Base-by-base conservation (phyloP, 1,140 invertebrate species). In the Pseudomyrmex pallidus region DNA sequence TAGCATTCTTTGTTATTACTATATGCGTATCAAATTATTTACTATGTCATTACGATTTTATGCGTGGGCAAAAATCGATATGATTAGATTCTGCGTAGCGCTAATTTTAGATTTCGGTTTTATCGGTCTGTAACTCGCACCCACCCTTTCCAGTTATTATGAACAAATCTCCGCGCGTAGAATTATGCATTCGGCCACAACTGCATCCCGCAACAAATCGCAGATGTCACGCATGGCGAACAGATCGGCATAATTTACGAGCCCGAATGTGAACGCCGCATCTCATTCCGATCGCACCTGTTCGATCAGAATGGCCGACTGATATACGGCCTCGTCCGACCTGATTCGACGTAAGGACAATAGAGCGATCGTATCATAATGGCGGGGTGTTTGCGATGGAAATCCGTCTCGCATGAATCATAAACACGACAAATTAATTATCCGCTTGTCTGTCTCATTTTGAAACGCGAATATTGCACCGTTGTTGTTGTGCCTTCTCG, bases 241-340 rank as follows among this genome's bases (percentile, higher is more conserved):
- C 63, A 74, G 73, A 70, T 74, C 68, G 72, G 62, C 67, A 76
- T 87, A 87, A 87, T 87, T 87, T 84, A 87, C 85, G 82, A 84
- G 74, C 56, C 22, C 82, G 74, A n/a, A 68, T 54, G 74, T 63
- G 74, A 80, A 46, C 74, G 61, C 86, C 74, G 61, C 86, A 73
- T 87, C 85, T 87, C 73, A 87, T 87, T 87, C 86, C 63, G 82
- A 87, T 87, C 85, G 85, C 82, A 78, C 74, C 86, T 84, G 85
- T 84, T 87, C 86, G 86, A 87, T 87, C 82, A 80, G 74, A 77
- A 80, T 73, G 64, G 73, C 59, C 76, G 70, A 35, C 62, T 87
- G 74, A 87, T 87, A 84, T 87, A 87, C 86, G 64, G 35, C 63
- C 15, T 10, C 35, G 74, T 22, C n/a, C 13, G 46, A 3, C 22